Conservation (phyloP, 1,140 invertebrate species). For the Pararge aegeria region DNA sequence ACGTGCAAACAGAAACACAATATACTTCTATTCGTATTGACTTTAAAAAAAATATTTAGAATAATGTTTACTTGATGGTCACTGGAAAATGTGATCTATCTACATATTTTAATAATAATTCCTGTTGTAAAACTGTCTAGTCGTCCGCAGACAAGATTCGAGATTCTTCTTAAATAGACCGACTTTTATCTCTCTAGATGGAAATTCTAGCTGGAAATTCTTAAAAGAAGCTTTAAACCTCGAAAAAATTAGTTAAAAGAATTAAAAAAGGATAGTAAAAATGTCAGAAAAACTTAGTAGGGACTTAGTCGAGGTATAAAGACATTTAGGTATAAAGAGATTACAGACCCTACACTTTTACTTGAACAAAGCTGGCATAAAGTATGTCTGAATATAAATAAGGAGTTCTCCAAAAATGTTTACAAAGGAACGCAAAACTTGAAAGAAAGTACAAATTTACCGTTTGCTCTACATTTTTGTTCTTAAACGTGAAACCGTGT, state of each 20-base stretch:
- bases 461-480: conserved; percentile 21
- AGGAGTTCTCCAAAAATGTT: background rate
- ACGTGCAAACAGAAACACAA: too few relatives aligned
- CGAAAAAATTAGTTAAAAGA: background rate
- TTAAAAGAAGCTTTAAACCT: background rate
- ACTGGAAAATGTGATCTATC: background rate
- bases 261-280: background rate
- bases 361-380: background rate
- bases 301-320: background rate
- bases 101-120: conserved; percentile 12
- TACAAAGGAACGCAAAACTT: conserved; percentile 10
- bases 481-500: conserved; percentile 24
- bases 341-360: background rate
- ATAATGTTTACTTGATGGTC: too few relatives aligned
- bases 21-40: too few relatives aligned
- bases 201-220: conserved; percentile 1
- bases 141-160: conserved; percentile 4
- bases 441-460: conserved; percentile 24
- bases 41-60: too few relatives aligned
- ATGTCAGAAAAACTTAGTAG: background rate
- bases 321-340: background rate
- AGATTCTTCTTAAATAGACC: conserved; percentile 1
- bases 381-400: background rate
- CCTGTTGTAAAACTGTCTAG: background rate
- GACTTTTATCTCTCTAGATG: background rate